Base-by-base conservation (phyloP, 2,113 vertebrate genomes). In the Psittacula cyanocephala region DNA sequence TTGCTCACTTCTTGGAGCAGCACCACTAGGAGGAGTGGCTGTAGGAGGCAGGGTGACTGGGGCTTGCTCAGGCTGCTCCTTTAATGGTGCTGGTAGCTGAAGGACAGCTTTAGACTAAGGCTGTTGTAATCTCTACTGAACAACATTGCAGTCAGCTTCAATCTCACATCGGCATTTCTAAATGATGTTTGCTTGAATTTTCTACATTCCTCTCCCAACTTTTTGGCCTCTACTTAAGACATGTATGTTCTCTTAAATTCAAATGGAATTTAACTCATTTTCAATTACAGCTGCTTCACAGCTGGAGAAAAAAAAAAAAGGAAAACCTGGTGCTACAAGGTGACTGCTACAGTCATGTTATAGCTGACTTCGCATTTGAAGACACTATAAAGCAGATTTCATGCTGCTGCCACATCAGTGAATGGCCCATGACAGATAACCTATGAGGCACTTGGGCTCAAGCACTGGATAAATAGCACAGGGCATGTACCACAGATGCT, bases 401-500 rank as follows among this genome's bases (percentile, higher is more conserved):
- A 44, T 0, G 10, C 81, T 69, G 90, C 79, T 90, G 92, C 79
- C 67, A 27, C 59, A 18, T 7, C 25, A 17, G 22, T 17, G 88
- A 53, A 46, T 2, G 47, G 71, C 39, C 52, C 5, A 0, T 68
- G 82, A 65, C 44, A 1, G 3, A 19, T 41, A 76, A 65, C 8
- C 1, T 6, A n/a, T 0, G 5, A 41, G 35, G 8, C 4, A 0
- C 39, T 27, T 19, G 67, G 35, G 27, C 10, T 85, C 0, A 18
- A 27, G 50, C 8, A 25, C 0, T 13, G 75, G 63, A 37, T 4
- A 33, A 62, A 47, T 20, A 33, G 35, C 17, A 9, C 10, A 15
- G 77, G 44, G 24, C 5, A 3, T 1, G 13, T 35, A 15, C 15
- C 33, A 7, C 75, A 44, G 37, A 39, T 69, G 27, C 25, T 31